Base-by-base conservation (phyloP, 1,140 invertebrate genomes). In the Parasteatoda tepidariorum region DNA sequence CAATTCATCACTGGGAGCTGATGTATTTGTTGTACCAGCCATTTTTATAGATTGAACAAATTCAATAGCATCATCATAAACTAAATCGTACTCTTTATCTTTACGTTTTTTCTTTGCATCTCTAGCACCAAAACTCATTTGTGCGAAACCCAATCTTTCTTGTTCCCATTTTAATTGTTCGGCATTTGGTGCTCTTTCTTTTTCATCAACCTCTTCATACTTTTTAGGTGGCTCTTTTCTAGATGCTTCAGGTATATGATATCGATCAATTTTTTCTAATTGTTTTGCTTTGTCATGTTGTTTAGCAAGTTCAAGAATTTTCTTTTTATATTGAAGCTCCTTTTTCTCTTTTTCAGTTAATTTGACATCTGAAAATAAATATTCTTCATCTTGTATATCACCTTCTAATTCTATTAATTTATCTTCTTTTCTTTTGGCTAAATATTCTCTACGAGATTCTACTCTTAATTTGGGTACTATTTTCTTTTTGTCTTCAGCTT, bases 131-230 rank as follows among this genome's bases (percentile, higher is more conserved):
- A 99, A 98, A 86, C 93, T 92, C 88, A 97, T 94, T 41, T 94
- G 92, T 24, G 97, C 97, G n/a, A 95, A 95, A 28, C 93, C 93
- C 90, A 99, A 94, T 90, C 98, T 96, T 89, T 99, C 97, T 79
- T 98, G 95, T 91, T 99, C 98, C 98, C 98, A 99, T 91, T 98
- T 97, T 84, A 93, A 92, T 89, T 99, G 97, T 88, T 99, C 98
- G 6, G 95, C 96, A 88, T 97, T 94, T 1, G 95, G 94, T 41
- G 94, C 92, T 87, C 93, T 93, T 89, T 98, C 96, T 87, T 91
- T 91, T 84, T 94, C 94, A 90, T 97, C 96, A 33, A 96, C 94
- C 89, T 99, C 97, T 70, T 94, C 91, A 89, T 97, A 97, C 83
- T 94, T 93, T 62, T 91, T 91, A 84, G 87, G 91, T 86, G 85